These are phyloP conservation scores for Tarsius wallacei DNA, from an alignment of 2,797 vertebrate species.

Conservation along the genomic window DNA sequence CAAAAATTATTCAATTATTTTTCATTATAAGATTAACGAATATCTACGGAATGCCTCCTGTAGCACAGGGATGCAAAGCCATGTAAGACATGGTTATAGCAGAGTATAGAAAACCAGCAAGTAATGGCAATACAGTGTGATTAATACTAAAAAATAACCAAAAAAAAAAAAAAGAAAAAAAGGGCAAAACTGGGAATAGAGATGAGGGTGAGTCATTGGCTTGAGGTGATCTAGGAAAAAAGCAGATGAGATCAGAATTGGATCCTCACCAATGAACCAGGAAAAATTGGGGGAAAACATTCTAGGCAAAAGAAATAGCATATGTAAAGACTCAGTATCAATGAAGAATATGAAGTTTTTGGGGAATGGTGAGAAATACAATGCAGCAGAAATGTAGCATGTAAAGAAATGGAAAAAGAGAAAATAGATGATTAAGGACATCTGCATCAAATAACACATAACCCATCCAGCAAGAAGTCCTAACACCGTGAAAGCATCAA, in stretches of 20 bases:
- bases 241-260: constrained; percentile 35
- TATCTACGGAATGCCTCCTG: neutral
- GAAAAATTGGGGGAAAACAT: neutral
- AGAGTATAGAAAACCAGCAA: neutral
- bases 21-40: neutral
- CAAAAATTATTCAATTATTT: neutral
- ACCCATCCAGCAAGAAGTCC: neutral
- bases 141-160: neutral
- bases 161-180: neutral
- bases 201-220: neutral
- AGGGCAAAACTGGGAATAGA: neutral
- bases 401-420: neutral
- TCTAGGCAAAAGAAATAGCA: neutral
- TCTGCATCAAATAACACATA: neutral
- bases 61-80: neutral
- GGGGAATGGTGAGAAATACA: neutral
- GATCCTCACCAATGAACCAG: constrained; percentile 18
- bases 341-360: neutral
- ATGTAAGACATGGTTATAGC: neutral
- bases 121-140: neutral
- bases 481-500: neutral
- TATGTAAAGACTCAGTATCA: neutral
- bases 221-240: neutral
- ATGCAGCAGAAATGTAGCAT: neutral
- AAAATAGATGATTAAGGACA: neutral